Base-by-base conservation (phyloP, 2,797 vertebrate species). In the Mus caroli region DNA sequence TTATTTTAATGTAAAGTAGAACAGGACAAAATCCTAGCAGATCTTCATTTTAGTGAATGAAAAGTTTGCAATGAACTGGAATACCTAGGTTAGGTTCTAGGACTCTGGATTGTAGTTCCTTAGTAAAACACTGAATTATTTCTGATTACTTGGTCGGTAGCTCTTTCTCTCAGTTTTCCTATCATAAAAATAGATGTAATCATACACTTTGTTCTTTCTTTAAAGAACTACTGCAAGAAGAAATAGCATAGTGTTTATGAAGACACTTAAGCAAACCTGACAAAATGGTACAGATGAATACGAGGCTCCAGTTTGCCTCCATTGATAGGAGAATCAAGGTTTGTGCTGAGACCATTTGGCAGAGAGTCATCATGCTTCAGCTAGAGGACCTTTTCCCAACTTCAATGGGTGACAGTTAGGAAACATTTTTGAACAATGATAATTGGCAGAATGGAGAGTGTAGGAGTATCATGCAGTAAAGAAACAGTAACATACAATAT, bases 351-450 rank as follows among this genome's bases (percentile, higher is more conserved):
- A 75, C 19, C 62, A 50, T 95, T 92, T 95, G 93, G 40, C 56
- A 77, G 69, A 90, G 64, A 77, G 71, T 40, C 6, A 3, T 75
- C 26, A 46, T 88, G 64, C 86, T 69, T 95, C 78, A 94, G 58
- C 58, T 79, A 26, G 60, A 92, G 71, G 54, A n/a, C 17, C 87
- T 86, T 93, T 92, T 83, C 43, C 56, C 67, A 94, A 64, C 37
- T 71, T 5, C 28, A 43, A 60, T 71, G 3, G 54, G 88, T 92
- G 78, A 86, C 73, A 92, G 64, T 95, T 94, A 92, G 62, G 77
- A 96, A 96, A 91, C 52, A 89, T 64, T 84, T 62, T 31, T 83
- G 56, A 91, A 91, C 56, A 92, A 84, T 89, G 87, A 80, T 56
- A 94, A 4, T 22, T 77, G 69, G 69, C 46, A 90, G 20, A 73